Base-by-base conservation (phyloP, 2,797 vertebrate genomes). In the Eutrigla gurnardus region DNA sequence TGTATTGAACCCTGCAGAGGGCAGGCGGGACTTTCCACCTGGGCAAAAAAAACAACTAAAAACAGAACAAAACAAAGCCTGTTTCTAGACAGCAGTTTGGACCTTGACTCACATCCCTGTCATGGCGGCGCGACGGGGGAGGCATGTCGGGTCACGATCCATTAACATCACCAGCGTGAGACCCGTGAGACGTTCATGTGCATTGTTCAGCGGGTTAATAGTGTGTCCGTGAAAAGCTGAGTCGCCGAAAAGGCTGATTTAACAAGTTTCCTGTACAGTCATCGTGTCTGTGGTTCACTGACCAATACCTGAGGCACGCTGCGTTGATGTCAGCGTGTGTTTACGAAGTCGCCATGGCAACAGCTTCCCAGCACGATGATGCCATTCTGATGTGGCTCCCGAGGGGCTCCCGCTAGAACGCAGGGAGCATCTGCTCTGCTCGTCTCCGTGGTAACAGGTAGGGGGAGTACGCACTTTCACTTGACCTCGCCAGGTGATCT, bases 221-320 rank as follows among this genome's bases (percentile, higher is more conserved):
- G 67, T 47, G 65, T 61, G 65, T 81, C 78, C 75, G 57, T 75
- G 55, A 55, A 50, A 81, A 73, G 54, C 76, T 33, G 76, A 74
- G 70, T 81, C 70, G 49, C 49, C 80, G 77, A 25, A 25, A 2
- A 4, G 67, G 81, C 82, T 71, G 33, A 49, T 74, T 89, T 81
- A 82, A 85, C 80, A 76, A 85, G 85, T 89, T 91, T 90, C 80
- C 88, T 78, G 69, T 42, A 65, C 49, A 80, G 83, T 89, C 83
- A 88, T 81, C 83, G 58, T 67, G 59, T 78, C 81, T 89, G 88
- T 84, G 88, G 85, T 77, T 79, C 57, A 61, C 12, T 82, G 85
- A 87, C 86, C 74, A 78, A 88, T 87, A 91, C 88, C 82, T 88
- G 86, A 81, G 75, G 80, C 77, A 72, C 63, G 59, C 70, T 83